These are phyloP conservation scores for Cotesia vestalis DNA, from an alignment of 1,140 invertebrate genomes.

Conservation along the genomic window DNA sequence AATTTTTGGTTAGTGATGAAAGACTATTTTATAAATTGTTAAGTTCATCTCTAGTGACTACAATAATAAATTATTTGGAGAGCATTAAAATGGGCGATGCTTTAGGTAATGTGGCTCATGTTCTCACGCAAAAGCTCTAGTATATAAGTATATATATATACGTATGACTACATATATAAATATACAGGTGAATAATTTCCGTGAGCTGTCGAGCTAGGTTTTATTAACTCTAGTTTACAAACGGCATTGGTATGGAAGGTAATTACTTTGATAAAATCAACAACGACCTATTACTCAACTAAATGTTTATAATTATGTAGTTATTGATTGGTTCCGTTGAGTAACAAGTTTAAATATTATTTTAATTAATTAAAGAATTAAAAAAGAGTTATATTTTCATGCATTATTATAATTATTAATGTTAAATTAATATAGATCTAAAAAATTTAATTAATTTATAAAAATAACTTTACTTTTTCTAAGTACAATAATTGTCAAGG, in stretches of 20 bases:
- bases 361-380: no score
- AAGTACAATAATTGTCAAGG: no score
- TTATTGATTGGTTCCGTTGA: constrained; percentile 4
- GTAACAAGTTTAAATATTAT: neutral
- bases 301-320: constrained; percentile 11
- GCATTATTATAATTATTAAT: no score
- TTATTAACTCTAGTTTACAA: constrained; percentile 19
- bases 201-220: constrained; percentile 7
- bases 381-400: no score
- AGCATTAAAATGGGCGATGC: neutral
- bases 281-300: constrained; percentile 2
- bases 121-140: neutral
- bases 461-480: no score
- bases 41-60: neutral
- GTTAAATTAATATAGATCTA: no score
- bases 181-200: constrained; percentile 12
- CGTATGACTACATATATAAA: neutral
- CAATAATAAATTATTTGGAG: constrained; percentile 4
- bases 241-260: constrained; percentile 10
- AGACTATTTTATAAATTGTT: neutral
- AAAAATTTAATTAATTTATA: no score
- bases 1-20: constrained; percentile 1
- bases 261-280: constrained; percentile 25
- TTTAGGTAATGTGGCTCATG: constrained; percentile 4
- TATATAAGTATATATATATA: neutral